Evolutionary conservation across 2,113 vertebrate species (phyloP), one percentile per base, ranked within the genome.

Genomic region (Clarias gariepinus): DNA sequence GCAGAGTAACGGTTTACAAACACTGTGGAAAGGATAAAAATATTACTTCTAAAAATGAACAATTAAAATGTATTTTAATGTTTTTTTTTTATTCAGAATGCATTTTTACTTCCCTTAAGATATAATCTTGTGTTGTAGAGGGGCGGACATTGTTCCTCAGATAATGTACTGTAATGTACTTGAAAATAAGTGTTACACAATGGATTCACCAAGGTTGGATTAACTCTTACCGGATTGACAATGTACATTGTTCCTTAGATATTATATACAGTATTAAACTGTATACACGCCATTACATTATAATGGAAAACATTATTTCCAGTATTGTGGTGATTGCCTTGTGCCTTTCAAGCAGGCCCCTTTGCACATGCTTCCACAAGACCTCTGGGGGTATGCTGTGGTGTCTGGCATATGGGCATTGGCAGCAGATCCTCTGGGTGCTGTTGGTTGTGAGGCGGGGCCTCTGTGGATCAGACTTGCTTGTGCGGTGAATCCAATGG

Each of bases 181-280:
- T 63, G 55, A 78, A 61, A 8, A 83, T 64, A 78, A 68, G 28
- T 83, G 78, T 87, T 83, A 66, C 81, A 58, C 86, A 87, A 83
- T 77, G 36, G 52, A 83, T 68, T 78, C 60, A 66, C 13, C 52
- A 80, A 78, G n/a, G 53, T 41, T 68, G 68, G 69, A 57, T 79
- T 79, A 64, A 68, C 74, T 64, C 84, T 79, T 55, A 2, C 30
- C 58, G 69, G 47, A 12, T 63, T 83, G 57, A 81, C n/a, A n/a
- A n/a, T n/a, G n/a, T n/a, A n/a, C n/a, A n/a, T n/a, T n/a, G n/a
- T n/a, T n/a, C n/a, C n/a, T n/a, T n/a, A n/a, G 33, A 47, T 47
- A 73, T 28, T 3, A 30, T 30, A 66, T 30, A 36, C 33, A 36
- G 33, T 36, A 66, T 28, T 15, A 15, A 12, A 33, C 18, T n/a